phyloP scores from a whole-genome alignment of 2,888 invertebrate genomes.

The Synergus japonicus region DNA sequence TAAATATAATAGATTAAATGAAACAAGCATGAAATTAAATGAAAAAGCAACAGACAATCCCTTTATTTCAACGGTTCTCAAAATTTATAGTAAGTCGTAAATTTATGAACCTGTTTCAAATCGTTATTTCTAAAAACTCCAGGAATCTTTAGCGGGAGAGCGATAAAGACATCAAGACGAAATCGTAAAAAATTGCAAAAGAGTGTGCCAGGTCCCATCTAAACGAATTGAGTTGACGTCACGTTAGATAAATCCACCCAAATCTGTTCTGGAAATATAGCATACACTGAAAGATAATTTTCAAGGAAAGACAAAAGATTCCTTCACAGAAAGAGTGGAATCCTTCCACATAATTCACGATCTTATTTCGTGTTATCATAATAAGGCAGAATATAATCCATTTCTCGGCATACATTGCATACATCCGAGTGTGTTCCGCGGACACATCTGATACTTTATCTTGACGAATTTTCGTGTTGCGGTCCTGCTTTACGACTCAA shows the following conservation, averaged over 20 bases:
- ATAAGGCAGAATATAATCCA: not conserved
- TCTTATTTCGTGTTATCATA: not conserved
- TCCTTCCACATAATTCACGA: not conserved
- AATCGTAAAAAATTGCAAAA: conserved; percentile 18
- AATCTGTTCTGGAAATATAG: not conserved
- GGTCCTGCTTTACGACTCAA: not conserved
- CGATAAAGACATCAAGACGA: conserved; percentile 18
- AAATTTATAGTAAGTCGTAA: not conserved
- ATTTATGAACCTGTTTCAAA: conserved; percentile 16
- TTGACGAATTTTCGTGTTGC: conserved; percentile 7
- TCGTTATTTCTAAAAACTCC: conserved; percentile 23
- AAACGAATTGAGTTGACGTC: not conserved
- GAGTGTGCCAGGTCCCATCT: not conserved
- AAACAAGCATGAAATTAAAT: not conserved
- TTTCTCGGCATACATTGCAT: not conserved
- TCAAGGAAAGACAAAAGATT: not conserved
- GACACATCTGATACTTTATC: not conserved
- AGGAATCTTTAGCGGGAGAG: not conserved
- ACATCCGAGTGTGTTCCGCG: not conserved
- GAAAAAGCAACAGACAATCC: not conserved
- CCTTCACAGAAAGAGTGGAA: not conserved
- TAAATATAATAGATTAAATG: not conserved
- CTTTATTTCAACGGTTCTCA: not conserved
- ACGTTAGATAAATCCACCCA: not conserved
- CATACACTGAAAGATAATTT: conserved; percentile 7